Percentiles rank a stretch among this genome's conserved stretches.
phyloP scores from a whole-genome alignment of 2,888 invertebrate species.

The Meta bourneti region DNA sequence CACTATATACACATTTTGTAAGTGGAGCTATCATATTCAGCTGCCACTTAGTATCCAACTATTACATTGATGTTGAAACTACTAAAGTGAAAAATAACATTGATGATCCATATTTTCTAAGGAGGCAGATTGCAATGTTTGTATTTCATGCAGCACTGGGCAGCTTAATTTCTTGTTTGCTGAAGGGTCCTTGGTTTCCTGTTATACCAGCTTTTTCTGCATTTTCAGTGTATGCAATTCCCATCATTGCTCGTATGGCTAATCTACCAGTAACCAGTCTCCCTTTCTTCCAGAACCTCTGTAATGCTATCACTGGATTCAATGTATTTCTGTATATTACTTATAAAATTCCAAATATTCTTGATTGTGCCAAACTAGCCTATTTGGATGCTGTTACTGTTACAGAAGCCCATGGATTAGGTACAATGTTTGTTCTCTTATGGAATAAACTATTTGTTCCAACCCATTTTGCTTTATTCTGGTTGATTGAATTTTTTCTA shows the following conservation, averaged over 20 bases:
- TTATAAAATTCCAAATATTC: constrained; percentile 80
- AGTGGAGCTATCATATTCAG: constrained; percentile 81
- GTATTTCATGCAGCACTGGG: constrained; percentile 80
- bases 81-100: constrained; percentile 78
- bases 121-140: constrained; percentile 80
- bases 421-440: constrained; percentile 79
- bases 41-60: constrained; percentile 81
- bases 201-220: constrained; percentile 81
- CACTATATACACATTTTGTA: constrained; percentile 82
- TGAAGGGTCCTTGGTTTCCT: constrained; percentile 81
- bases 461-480: constrained; percentile 82
- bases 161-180: constrained; percentile 80
- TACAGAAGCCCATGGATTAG: constrained; percentile 80
- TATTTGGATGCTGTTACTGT: constrained; percentile 79
- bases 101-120: constrained; percentile 79
- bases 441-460: constrained; percentile 82
- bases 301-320: constrained; percentile 81
- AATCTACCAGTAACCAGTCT: constrained; percentile 81
- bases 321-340: constrained; percentile 81
- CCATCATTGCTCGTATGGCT: constrained; percentile 82
- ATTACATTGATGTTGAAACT: constrained; percentile 81
- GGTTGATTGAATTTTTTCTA: constrained; percentile 82
- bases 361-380: constrained; percentile 80
- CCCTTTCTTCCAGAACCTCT: constrained; percentile 82
- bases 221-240: constrained; percentile 82